These are phyloP conservation scores for Potorous gilbertii DNA, from an alignment of 2,797 vertebrate species.

Conservation along the genomic window DNA sequence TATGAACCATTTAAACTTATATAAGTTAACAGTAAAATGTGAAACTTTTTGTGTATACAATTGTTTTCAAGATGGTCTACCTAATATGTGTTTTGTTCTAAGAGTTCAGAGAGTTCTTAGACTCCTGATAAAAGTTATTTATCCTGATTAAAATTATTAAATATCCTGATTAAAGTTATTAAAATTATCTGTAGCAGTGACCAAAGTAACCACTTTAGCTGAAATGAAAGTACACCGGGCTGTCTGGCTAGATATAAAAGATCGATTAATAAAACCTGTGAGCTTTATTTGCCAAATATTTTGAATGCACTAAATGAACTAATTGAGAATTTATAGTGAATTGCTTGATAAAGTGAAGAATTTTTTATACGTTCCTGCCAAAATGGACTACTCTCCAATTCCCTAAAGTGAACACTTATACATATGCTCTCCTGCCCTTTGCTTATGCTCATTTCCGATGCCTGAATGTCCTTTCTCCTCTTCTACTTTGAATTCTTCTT, in stretches of 20 bases:
- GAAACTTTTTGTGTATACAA: not conserved
- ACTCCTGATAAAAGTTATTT: conserved; percentile 23
- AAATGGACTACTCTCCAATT: not conserved
- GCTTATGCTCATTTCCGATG: not conserved
- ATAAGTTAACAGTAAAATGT: conserved; percentile 25
- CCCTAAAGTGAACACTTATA: not conserved
- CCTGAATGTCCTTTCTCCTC: not conserved
- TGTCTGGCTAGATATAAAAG: not conserved
- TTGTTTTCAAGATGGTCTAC: conserved; percentile 9
- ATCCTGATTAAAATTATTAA: too few relatives aligned
- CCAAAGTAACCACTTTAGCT: not conserved
- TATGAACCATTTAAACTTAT: conserved; percentile 40
- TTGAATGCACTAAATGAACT: not conserved
- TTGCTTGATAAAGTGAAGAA: conserved; percentile 3
- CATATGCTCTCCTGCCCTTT: not conserved
- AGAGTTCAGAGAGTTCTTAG: conserved; percentile 30
- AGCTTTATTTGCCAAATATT: not conserved
- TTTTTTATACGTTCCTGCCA: not conserved
- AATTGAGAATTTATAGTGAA: not conserved
- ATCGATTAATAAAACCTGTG: not conserved
- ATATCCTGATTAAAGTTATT: not conserved
- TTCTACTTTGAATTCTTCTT: not conserved
- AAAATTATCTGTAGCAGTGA: not conserved
- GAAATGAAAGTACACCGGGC: not conserved
- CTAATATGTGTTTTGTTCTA: conserved; percentile 31